Base-by-base conservation (phyloP, 1,140 invertebrate species). In the Drosophila busckii region DNA sequence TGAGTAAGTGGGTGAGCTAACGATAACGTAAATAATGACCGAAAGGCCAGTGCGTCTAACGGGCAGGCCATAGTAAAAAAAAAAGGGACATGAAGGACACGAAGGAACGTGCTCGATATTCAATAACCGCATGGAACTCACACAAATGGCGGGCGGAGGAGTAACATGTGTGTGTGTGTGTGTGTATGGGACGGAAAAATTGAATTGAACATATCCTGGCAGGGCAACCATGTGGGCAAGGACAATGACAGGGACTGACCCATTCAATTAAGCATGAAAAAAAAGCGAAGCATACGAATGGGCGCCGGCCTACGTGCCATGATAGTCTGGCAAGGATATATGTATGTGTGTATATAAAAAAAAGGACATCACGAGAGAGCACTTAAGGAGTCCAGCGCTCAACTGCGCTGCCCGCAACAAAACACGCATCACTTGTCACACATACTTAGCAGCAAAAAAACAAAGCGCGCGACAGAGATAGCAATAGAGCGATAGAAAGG, bases 351-450 rank as follows among this genome's bases (percentile, higher is more conserved):
- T 31, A 50, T 37, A 73, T 61, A 61, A 66, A 71, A 49, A 73
- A 84, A 83, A 70, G 75, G 82, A 75, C 80, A 84, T 70, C 76
- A 58, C 10, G 49, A 49, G 44, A 19, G 49, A 54, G 61, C 70
- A 85, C 83, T 85, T 85, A 85, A 85, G 83, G 49, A 85, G 83
- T 26, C 56, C 64, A 60, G 53, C 69, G 56, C n/a, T 22, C 58
- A 68, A 49, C 42, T 38, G 16, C 38, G 38, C 34, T 52, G 71
- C 70, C 83, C 83, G 70, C 83, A 85, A 85, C 83, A 85, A 85
- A 85, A 85, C 83, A 85, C 83, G 83, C 83, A 85, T 85, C 83
- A 85, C 83, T 85, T 85, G 83, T 85, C 83, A 85, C 80, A 84
- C 83, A 85, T 52, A 63, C 64, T 70, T 62, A 75, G 73, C 53